Base-by-base conservation (phyloP, 2,797 vertebrate species). In the Picus viridis region DNA sequence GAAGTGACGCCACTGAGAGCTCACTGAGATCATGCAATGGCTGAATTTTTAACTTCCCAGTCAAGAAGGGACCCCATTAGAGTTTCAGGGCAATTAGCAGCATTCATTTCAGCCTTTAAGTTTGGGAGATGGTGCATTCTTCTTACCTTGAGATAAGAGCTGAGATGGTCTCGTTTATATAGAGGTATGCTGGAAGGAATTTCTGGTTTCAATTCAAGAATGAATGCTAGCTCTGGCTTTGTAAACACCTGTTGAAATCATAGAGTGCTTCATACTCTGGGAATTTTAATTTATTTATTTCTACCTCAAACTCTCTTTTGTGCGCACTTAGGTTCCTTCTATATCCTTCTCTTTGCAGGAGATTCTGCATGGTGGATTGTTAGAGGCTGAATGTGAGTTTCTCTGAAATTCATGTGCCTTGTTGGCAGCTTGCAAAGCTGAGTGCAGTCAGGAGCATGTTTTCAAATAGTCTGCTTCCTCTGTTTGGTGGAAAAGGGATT, bases 171-270 rank as follows among this genome's bases (percentile, higher is more conserved):
- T 89, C 22, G 2, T 93, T 93, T 93, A 84, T 22, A 4, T n/a
- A 69, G n/a, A 86, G 61, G 7, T 77, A 61, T 0, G 1, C 12
- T 81, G 67, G 29, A 71, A 90, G 78, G 43, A 83, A 89, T 62
- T 92, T 75, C 54, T 95, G 54, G 6, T 72, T 92, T 95, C 86
- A 89, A 88, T 88, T 91, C 64, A 61, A 32, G 76, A 95, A 86
- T 70, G 64, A 89, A 76, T 65, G 22, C 49, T 79, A 88, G 67
- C 64, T 70, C 45, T 86, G 78, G 7, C 45, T 93, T 78, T 80
- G 26, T 86, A 80, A 93, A 77, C 32, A 88, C 43, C 74, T 69
- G 9, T 53, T 93, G 65, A 89, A 91, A 85, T 73, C 6, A 77
- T 14, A 9, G 32, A 67, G 30, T 65, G 12, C 84, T 91, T 78